These are phyloP conservation scores for Capreolus pygargus DNA, from an alignment of 2,113 vertebrate species.

Conservation along the genomic window DNA sequence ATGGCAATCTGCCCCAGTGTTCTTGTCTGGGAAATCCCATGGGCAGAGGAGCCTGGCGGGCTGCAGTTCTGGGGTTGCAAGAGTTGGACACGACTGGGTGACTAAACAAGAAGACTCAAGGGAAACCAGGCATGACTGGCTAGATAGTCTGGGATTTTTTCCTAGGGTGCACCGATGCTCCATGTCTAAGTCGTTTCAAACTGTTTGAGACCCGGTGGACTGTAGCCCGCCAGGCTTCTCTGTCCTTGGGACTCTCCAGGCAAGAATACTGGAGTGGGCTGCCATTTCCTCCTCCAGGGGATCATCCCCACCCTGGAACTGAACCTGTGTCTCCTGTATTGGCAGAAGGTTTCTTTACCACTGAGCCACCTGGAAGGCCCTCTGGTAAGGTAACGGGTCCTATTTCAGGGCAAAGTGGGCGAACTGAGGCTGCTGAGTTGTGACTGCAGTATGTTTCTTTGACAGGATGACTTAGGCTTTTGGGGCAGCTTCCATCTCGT, in stretches of 20 bases:
- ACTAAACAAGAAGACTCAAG: neutral
- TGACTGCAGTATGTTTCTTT: neutral
- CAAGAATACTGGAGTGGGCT: neutral
- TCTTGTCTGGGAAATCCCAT: no score
- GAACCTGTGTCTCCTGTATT: neutral
- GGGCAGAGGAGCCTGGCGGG: no score
- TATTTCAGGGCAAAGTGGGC: neutral
- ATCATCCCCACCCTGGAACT: neutral
- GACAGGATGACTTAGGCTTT: neutral
- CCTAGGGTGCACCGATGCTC: accelerated
- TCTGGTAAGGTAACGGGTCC: neutral
- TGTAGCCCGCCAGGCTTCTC: neutral
- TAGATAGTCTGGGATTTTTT: neutral
- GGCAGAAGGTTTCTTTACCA: neutral
- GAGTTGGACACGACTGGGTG: neutral
- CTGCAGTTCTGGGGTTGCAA: neutral
- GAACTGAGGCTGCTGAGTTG: neutral
- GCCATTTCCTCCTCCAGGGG: neutral
- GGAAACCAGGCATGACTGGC: neutral
- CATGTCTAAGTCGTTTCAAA: neutral
- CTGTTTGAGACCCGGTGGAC: neutral
- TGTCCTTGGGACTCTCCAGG: neutral
- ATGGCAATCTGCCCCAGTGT: neutral
- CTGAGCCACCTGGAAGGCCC: neutral
- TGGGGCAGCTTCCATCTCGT: neutral